Percentiles rank a stretch among this genome's conserved stretches.
Evolutionary conservation across 53 echinoderm and acorn worm species (phyloP).

Genomic region (Paelopatides confundens): DNA sequence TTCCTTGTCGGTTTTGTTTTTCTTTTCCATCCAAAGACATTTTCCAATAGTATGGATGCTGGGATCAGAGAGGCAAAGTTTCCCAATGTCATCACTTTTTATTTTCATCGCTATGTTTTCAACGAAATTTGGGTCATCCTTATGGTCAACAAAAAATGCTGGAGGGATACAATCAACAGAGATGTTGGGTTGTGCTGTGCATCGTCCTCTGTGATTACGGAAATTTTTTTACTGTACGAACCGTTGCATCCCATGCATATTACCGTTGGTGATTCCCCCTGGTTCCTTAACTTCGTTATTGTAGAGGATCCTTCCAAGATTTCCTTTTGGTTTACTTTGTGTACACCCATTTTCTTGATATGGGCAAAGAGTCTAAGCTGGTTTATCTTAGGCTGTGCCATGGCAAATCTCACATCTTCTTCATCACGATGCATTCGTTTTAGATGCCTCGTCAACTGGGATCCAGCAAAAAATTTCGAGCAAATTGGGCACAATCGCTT

Average conservation of each 20-base stretch:
- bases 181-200: background rate
- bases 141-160: background rate
- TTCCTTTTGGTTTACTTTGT: background rate
- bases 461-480: background rate
- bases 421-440: background rate
- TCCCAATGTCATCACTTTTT: background rate
- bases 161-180: too few species aligned
- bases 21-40: slow-evolving; percentile 59
- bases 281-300: background rate
- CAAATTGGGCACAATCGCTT: background rate
- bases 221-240: background rate
- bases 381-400: background rate
- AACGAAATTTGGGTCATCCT: background rate
- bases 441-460: background rate
- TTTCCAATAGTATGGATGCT: slow-evolving; percentile 57
- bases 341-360: background rate
- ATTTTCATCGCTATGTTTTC: background rate
- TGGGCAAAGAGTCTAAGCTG: background rate
- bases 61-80: background rate
- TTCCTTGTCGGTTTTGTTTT: slow-evolving; percentile 57
- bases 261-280: background rate
- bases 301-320: background rate
- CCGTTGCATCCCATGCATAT: background rate
- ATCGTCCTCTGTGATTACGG: background rate
- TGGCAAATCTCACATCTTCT: background rate